These are phyloP conservation scores for Antennarius maculatus DNA, from an alignment of 2,797 vertebrate genomes.

Conservation along the genomic window DNA sequence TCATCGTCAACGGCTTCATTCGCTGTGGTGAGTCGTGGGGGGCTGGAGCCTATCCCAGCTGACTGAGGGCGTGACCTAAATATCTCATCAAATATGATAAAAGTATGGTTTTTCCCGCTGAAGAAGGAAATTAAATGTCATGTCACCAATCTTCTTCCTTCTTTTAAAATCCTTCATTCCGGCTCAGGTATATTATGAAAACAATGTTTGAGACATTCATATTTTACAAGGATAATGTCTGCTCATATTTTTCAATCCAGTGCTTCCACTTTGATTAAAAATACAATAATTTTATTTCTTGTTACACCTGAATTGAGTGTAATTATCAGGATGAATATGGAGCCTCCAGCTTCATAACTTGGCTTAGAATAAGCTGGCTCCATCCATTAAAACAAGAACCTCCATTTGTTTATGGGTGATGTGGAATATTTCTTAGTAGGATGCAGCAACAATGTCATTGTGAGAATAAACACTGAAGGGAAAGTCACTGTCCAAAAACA, in stretches of 20 bases:
- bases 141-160: not conserved
- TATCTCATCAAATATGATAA: conserved; percentile 7
- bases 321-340: not conserved
- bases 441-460: no score
- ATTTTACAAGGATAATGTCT: not conserved
- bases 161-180: not conserved
- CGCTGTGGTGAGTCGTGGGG: no score
- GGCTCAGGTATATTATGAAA: not conserved
- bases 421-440: not conserved
- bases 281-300: not conserved
- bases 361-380: no score
- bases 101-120: not conserved
- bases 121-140: conserved; percentile 6
- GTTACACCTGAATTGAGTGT: not conserved
- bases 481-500: not conserved
- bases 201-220: not conserved
- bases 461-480: not conserved
- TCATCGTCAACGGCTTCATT: no score
- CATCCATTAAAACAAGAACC: no score
- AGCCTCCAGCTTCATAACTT: not conserved
- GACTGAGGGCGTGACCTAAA: conserved; percentile 1
- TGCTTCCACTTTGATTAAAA: not conserved
- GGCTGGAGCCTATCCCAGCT: no score
- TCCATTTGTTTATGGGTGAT: not conserved
- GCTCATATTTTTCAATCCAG: not conserved